Evolutionary conservation across 2,113 vertebrate genomes (phyloP).

Genomic region (Coracopsis vasa): DNA sequence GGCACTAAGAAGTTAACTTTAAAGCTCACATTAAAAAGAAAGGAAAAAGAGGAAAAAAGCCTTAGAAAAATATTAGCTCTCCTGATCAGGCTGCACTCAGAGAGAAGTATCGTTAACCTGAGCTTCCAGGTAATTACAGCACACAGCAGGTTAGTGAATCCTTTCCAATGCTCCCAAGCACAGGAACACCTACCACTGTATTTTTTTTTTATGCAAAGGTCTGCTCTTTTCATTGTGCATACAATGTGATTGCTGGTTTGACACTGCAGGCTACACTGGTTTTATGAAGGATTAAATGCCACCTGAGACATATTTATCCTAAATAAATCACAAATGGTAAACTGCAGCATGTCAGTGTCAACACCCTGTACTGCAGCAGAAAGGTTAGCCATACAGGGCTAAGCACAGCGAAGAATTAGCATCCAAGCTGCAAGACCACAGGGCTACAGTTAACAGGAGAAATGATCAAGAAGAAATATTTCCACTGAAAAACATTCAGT

Average conservation of each 20-base stretch:
- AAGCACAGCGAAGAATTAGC: constrained; percentile 68
- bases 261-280: constrained; percentile 81
- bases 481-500: constrained; percentile 64
- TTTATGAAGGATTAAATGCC: constrained; percentile 84
- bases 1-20: constrained; percentile 23
- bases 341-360: constrained; percentile 79
- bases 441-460: constrained; percentile 63
- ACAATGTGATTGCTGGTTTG: constrained; percentile 79
- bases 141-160: constrained; percentile 15
- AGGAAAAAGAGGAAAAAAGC: not conserved
- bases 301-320: constrained; percentile 82
- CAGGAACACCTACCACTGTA: constrained; percentile 48
- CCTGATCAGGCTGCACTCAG: constrained; percentile 1
- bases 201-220: constrained; percentile 69
- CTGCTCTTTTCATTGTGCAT: constrained; percentile 77
- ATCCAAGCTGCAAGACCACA: constrained; percentile 61
- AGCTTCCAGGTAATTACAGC: constrained; percentile 62
- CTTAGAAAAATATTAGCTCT: constrained; percentile 10
- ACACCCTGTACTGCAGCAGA: constrained; percentile 72
- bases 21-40: not conserved
- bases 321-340: constrained; percentile 81
- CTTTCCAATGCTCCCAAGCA: constrained; percentile 41
- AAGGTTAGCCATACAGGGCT: constrained; percentile 78
- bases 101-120: constrained; percentile 39
- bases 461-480: constrained; percentile 71